phyloP scores from a whole-genome alignment of 2,113 vertebrate species.

The Myxocyprinus asiaticus region DNA sequence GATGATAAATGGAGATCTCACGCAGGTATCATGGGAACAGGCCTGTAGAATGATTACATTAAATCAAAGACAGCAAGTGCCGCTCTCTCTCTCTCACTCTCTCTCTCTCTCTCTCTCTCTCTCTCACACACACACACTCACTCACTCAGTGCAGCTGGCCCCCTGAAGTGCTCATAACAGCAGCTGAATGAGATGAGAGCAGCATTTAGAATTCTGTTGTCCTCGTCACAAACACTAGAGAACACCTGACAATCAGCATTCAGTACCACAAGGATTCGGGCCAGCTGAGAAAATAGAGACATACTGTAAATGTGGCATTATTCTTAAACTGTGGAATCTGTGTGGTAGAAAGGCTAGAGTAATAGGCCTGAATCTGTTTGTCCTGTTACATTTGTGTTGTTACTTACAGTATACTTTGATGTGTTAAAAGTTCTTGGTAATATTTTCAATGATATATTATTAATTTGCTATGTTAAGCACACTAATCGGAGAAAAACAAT shows the following conservation, averaged over 20 bases:
- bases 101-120: too few species aligned
- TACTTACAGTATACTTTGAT: too few species aligned
- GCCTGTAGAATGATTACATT: slow-evolving; percentile 28
- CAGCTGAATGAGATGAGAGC: slow-evolving; percentile 36
- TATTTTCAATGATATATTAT: too few species aligned
- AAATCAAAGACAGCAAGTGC: slow-evolving; percentile 45
- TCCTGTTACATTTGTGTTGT: too few species aligned
- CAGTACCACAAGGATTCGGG: background rate
- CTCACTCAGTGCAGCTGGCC: slow-evolving; percentile 20
- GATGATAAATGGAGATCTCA: slow-evolving; percentile 45
- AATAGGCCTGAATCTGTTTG: too few species aligned
- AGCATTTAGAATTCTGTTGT: slow-evolving; percentile 37
- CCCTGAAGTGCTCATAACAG: slow-evolving; percentile 48
- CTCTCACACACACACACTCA: too few species aligned
- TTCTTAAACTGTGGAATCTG: too few species aligned
- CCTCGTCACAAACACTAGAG: slow-evolving; percentile 41
- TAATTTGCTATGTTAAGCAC: too few species aligned
- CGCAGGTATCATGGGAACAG: slow-evolving; percentile 17
- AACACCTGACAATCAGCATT: slow-evolving; percentile 32
- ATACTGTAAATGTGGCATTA: too few species aligned
- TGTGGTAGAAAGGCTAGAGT: too few species aligned
- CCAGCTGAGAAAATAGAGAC: background rate
- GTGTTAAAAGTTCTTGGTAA: too few species aligned
- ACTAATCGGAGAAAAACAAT: too few species aligned
- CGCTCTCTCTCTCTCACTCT: background rate